Evolutionary conservation across 2,888 invertebrate species (phyloP).

Genomic region (Tinea semifulvella): DNA sequence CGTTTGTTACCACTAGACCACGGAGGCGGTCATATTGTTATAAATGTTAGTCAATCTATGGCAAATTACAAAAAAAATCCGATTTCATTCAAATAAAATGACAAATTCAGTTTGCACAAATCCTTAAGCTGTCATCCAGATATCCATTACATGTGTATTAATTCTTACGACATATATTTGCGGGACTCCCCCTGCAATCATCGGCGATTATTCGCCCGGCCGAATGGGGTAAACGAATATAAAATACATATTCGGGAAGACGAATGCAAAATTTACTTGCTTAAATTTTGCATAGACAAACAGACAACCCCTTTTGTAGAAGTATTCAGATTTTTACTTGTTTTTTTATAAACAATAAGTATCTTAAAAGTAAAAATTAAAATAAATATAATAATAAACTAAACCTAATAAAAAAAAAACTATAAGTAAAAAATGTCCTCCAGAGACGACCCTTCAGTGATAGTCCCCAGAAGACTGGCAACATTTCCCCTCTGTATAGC

Average conservation of each 20-base stretch:
- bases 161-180: slow-evolving; percentile 68
- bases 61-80: slow-evolving; percentile 59
- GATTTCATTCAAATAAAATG: slow-evolving; percentile 56
- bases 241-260: slow-evolving; percentile 65
- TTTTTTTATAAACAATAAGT: too few species aligned
- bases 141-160: slow-evolving; percentile 68
- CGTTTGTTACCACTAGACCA: too few species aligned
- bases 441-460: too few species aligned
- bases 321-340: background rate
- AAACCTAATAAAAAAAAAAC: too few species aligned
- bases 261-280: slow-evolving; percentile 61
- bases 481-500: too few species aligned
- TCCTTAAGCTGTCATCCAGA: slow-evolving; percentile 68
- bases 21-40: too few species aligned
- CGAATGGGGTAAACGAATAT: slow-evolving; percentile 66
- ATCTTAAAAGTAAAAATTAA: too few species aligned
- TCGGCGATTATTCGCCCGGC: slow-evolving; percentile 60
- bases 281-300: slow-evolving; percentile 65
- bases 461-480: too few species aligned
- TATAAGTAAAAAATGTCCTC: too few species aligned
- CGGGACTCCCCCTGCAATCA: slow-evolving; percentile 63
- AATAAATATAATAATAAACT: too few species aligned
- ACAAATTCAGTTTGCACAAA: slow-evolving; percentile 67
- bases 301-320: slow-evolving; percentile 42
- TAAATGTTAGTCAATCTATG: too few species aligned